Evolutionary conservation across 2,113 vertebrate species (phyloP).

Genomic region (Hipposideros armiger): DNA sequence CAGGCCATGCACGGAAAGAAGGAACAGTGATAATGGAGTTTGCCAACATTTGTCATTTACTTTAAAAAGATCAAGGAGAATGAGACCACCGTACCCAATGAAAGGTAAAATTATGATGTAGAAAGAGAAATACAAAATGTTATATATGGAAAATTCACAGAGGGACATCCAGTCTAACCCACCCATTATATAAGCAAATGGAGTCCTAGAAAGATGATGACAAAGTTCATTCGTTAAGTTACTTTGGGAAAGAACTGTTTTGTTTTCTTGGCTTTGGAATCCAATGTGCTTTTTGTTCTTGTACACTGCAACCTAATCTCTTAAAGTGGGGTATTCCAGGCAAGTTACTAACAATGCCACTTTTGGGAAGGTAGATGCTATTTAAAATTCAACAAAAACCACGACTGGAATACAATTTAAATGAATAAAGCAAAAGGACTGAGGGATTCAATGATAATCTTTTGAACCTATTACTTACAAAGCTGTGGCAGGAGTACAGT

Average conservation of each 20-base stretch:
- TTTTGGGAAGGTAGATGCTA: background rate
- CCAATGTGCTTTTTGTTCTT: background rate
- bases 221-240: background rate
- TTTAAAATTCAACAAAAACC: background rate
- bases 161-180: background rate
- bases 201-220: background rate
- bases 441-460: background rate
- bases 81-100: background rate
- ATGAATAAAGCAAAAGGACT: background rate
- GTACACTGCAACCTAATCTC: background rate
- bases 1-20: background rate
- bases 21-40: background rate
- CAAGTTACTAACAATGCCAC: background rate
- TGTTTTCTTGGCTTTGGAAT: background rate
- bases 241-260: background rate
- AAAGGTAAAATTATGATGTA: background rate
- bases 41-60: background rate
- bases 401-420: background rate
- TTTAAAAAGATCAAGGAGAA: background rate
- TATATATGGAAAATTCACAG: background rate
- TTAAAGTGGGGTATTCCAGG: background rate
- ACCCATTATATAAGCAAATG: background rate
- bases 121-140: conserved; percentile 19
- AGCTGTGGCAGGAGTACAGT: background rate
- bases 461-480: background rate